Base-by-base conservation (phyloP, 1,140 invertebrate genomes). In the Sitophilus oryzae region DNA sequence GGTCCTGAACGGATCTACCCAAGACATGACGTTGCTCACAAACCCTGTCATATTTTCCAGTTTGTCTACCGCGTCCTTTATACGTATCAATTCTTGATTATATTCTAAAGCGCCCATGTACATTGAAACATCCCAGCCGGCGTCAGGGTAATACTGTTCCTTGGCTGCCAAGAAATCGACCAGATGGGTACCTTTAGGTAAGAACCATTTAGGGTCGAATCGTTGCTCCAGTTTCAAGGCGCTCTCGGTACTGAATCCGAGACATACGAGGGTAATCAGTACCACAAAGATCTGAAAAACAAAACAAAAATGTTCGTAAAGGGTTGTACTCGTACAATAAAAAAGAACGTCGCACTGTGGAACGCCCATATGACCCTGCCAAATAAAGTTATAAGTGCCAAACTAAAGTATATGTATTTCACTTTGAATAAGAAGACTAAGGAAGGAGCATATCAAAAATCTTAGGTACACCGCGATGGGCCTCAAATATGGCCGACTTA, bases 131-230 rank as follows among this genome's bases (percentile, higher is more conserved):
- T 79, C 72, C 55, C 80, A 71, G 0, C 88, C 88, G 20, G 77
- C 73, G 23, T 79, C 71, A 0, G 85, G 84, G 68, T 81, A 90
- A 59, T 79, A 80, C 45, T 69, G 41, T 35, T 77, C 74, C 38
- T 76, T 71, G 3, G 73, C 66, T 14, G 69, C 61, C n/a, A 83
- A 63, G 69, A 77, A 90, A 34, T 83, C 66, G 52, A 74, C 79
- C n/a, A 85, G 76, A 66, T 89, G 84, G 1, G 83, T 81, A 40
- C 77, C 77, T 56, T 81, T 76, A 1, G 86, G 85, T 47, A 89
- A 76, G 68, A 90, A 89, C 84, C 86, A 89, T 5, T 75, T 75
- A 0, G 84, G 82, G 72, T 90, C 84, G 72, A 90, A 91, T 71
- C 82, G 82, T 68, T 89, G 85, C 66, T 85, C 78, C 36, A 91